Conservation (phyloP, 1,140 invertebrate species). For the Drosophila repleta region DNA sequence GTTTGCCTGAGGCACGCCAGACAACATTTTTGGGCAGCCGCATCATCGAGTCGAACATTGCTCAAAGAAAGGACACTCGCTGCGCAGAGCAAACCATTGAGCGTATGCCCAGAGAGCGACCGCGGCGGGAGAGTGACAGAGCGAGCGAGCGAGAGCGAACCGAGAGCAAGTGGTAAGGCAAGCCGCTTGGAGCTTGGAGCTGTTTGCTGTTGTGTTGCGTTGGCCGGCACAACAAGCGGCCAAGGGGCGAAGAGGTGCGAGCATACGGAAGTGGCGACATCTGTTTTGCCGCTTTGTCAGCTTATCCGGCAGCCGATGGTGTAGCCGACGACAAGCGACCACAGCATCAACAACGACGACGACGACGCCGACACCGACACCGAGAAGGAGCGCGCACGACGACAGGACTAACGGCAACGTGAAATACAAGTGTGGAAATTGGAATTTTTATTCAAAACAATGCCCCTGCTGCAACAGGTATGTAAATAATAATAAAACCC, state of each 20-base stretch:
- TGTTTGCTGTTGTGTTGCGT: constrained; percentile 22
- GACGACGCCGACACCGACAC: constrained; percentile 17
- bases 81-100: constrained; percentile 59
- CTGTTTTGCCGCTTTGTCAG: constrained; percentile 80
- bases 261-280: constrained; percentile 77
- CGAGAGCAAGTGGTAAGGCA: constrained; percentile 27
- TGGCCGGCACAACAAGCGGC: constrained; percentile 15
- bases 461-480: constrained; percentile 83
- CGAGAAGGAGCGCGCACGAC: constrained; percentile 25
- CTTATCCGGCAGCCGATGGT: constrained; percentile 65
- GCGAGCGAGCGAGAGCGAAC: constrained; percentile 1
- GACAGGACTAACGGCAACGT: constrained; percentile 50
- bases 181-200: constrained; percentile 19
- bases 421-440: constrained; percentile 82
- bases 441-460: constrained; percentile 84
- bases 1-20: constrained; percentile 49
- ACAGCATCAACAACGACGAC: constrained; percentile 32
- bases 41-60: constrained; percentile 52
- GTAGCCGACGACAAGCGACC: constrained; percentile 46
- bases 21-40: constrained; percentile 47
- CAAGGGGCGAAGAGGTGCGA: constrained; percentile 20
- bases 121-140: constrained; percentile 13
- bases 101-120: constrained; percentile 24
- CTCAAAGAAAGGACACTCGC: constrained; percentile 37
- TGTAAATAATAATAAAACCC: constrained; percentile 83